Conservation (phyloP, 2,113 vertebrate genomes). For the Chaenogobius annularis region DNA sequence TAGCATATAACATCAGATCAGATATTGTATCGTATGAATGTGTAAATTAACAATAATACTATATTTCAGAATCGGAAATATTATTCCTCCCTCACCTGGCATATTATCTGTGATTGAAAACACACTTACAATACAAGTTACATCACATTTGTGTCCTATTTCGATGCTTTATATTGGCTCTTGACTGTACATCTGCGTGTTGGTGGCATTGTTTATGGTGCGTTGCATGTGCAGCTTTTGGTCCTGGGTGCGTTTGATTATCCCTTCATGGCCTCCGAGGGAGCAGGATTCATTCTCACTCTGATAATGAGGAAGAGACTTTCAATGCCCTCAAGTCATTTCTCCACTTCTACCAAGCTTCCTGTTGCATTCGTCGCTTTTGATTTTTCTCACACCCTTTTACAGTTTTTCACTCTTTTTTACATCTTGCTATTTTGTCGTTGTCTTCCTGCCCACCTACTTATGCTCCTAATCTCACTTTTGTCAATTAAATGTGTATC, state of each 20-base stretch:
- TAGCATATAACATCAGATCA: neutral
- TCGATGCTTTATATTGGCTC: constrained; percentile 8
- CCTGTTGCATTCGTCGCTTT: constrained; percentile 54
- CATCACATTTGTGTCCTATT: constrained; percentile 24
- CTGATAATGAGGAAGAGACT: constrained; percentile 77
- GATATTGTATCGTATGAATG: neutral
- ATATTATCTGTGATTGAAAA: neutral
- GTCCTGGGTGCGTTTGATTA: constrained; percentile 70
- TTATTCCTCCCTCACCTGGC: neutral
- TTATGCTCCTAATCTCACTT: constrained; percentile 14
- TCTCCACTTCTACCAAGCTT: constrained; percentile 63
- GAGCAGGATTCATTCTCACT: constrained; percentile 73
- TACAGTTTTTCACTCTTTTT: constrained; percentile 23
- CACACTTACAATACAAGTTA: constrained; percentile 15
- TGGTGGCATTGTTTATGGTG: constrained; percentile 30
- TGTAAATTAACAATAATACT: neutral
- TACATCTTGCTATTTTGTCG: neutral
- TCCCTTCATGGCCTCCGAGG: constrained; percentile 66
- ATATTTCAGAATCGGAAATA: neutral
- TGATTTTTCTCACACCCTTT: constrained; percentile 22
- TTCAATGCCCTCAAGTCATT: constrained; percentile 74
- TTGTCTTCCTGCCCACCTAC: neutral
- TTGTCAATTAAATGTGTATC: neutral
- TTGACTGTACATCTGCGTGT: constrained; percentile 28
- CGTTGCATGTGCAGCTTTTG: constrained; percentile 32